phyloP scores from a whole-genome alignment of 92 coral and sea anemone species.

The Plumapathes pennacea region DNA sequence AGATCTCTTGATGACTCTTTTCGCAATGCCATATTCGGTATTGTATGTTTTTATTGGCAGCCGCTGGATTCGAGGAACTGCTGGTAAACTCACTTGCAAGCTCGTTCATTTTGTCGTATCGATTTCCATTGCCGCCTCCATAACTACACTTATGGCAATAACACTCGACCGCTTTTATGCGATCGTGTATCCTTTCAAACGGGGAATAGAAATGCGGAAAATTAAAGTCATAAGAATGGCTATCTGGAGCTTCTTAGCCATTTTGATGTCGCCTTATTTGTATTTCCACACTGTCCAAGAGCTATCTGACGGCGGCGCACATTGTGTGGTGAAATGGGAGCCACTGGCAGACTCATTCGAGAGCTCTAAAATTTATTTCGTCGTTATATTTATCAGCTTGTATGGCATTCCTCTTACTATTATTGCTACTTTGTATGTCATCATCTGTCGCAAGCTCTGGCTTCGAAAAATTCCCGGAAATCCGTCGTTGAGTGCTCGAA shows the following conservation, averaged over 20 bases:
- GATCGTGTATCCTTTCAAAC: conserved; percentile 70
- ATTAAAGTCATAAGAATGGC: conserved; percentile 37
- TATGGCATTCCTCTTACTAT: conserved; percentile 47
- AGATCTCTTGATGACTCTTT: conserved; percentile 65
- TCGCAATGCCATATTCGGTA: conserved; percentile 70
- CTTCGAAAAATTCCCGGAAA: conserved; percentile 70
- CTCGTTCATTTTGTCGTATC: conserved; percentile 47
- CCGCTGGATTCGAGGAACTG: conserved; percentile 60
- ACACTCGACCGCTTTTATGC: conserved; percentile 77
- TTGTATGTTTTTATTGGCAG: conserved; percentile 23
- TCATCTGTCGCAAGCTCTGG: conserved; percentile 72
- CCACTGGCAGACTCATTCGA: conserved; percentile 18
- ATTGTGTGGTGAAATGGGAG: conserved; percentile 46
- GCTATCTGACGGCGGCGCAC: conserved; percentile 9
- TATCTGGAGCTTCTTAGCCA: conserved; percentile 48
- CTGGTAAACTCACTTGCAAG: conserved; percentile 63
- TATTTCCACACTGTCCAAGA: conserved; percentile 25
- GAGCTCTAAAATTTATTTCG: conserved; percentile 28
- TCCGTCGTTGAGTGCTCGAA: conserved; percentile 44
- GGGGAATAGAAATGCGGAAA: conserved; percentile 51
- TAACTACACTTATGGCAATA: conserved; percentile 52
- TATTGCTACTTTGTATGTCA: conserved; percentile 51
- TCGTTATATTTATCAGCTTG: conserved; percentile 41
- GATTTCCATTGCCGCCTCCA: conserved; percentile 67
- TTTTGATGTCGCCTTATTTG: conserved; percentile 46